Conservation (phyloP, 2,113 vertebrate species). For the Theristicus caerulescens region DNA sequence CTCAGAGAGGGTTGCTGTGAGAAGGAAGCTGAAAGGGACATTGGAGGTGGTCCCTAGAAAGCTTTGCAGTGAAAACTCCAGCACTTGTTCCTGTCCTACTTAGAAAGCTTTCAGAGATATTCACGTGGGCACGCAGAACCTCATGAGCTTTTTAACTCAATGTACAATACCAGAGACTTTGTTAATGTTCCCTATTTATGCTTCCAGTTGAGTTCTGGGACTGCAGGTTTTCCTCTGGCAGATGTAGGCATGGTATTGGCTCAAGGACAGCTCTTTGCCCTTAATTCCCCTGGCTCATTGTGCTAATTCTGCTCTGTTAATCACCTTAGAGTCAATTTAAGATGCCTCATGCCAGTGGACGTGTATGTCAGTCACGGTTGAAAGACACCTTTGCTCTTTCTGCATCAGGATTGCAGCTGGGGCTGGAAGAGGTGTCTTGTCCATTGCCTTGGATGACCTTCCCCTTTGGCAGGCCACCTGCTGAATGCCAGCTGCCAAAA, state of each 20-base stretch:
- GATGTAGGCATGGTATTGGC: neutral
- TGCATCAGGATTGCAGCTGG: neutral
- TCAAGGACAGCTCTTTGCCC: neutral
- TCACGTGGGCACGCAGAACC: rapidly evolving
- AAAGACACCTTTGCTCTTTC: neutral
- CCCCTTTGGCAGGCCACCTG: neutral
- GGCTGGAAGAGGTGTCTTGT: neutral
- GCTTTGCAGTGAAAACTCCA: neutral
- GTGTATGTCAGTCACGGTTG: neutral
- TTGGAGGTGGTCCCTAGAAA: neutral
- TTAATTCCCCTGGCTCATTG: neutral
- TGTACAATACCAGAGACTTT: neutral
- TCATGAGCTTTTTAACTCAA: neutral
- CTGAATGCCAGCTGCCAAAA: neutral
- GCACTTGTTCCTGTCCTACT: neutral
- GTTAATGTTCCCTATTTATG: neutral
- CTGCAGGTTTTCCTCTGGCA: neutral
- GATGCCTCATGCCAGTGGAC: neutral
- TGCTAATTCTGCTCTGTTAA: slow-evolving; percentile 50
- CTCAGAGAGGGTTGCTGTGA: neutral
- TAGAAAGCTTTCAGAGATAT: neutral
- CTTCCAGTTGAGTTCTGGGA: neutral
- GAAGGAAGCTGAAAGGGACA: neutral
- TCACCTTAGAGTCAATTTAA: neutral
- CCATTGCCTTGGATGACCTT: neutral